Conservation (phyloP, 2,113 vertebrate species). For the Heloderma charlesbogerti region DNA sequence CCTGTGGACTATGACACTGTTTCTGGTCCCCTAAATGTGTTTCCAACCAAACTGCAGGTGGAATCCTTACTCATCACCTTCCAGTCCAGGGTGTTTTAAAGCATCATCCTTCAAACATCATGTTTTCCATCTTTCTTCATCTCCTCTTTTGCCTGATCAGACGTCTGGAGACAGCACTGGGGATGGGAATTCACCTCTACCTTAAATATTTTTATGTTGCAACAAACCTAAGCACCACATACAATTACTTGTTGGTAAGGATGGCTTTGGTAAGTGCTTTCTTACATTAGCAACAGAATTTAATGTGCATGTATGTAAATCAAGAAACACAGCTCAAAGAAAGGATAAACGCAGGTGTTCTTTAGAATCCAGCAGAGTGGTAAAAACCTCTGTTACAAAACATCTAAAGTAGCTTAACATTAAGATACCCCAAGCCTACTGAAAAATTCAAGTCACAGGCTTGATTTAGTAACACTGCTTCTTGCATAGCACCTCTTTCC, state of each 20-base stretch:
- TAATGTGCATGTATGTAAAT: background rate
- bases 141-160: background rate
- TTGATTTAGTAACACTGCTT: conserved; percentile 5
- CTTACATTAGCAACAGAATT: background rate
- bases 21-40: background rate
- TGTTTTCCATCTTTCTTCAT: background rate
- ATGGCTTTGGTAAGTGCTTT: background rate
- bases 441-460: conserved; percentile 26
- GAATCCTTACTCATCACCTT: background rate
- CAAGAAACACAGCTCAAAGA: background rate
- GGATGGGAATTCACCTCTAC: background rate
- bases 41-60: background rate
- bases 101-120: background rate
- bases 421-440: background rate
- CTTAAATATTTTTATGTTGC: background rate
- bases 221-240: background rate
- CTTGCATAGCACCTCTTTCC: background rate
- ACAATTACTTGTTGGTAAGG: background rate
- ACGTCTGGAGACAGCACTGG: too few species aligned
- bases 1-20: background rate
- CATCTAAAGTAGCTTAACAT: background rate
- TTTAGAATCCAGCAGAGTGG: background rate
- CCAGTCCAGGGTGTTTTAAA: background rate
- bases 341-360: background rate
- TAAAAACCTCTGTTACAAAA: background rate